phyloP scores from a whole-genome alignment of 2,888 invertebrate species.

The Lasioglossum figueresi region DNA sequence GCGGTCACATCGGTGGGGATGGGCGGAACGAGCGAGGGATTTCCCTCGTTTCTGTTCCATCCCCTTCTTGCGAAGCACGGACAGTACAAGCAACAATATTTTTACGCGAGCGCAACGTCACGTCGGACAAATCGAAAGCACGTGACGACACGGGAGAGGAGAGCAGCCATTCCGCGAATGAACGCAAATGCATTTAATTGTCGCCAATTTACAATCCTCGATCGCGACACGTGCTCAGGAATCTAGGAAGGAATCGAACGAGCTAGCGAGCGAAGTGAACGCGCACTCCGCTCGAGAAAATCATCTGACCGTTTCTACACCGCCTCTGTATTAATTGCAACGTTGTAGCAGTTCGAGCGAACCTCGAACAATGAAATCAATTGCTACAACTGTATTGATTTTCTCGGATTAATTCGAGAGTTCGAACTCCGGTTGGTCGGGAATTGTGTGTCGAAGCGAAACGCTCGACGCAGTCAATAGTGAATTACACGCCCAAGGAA shows the following conservation, averaged over 20 bases:
- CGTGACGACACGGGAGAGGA: background rate
- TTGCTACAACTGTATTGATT: background rate
- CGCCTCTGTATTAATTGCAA: background rate
- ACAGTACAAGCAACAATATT: too few species aligned
- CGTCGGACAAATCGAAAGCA: background rate
- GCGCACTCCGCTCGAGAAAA: background rate
- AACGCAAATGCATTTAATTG: constrained; percentile 62
- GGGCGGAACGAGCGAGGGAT: too few species aligned
- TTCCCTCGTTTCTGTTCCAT: too few species aligned
- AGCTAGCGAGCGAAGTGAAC: background rate
- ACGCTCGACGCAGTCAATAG: constrained; percentile 1
- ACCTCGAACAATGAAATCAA: constrained; percentile 3
- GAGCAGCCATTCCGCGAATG: background rate
- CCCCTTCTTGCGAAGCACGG: too few species aligned
- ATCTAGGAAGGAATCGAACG: background rate
- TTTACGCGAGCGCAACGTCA: background rate
- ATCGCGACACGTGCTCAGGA: constrained; percentile 1
- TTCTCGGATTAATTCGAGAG: background rate
- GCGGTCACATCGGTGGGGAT: too few species aligned
- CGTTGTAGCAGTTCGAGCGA: background rate
- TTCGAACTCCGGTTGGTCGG: background rate
- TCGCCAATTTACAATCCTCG: constrained; percentile 59
- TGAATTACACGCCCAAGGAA: background rate
- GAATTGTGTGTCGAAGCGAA: background rate
- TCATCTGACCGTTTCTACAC: background rate